Evolutionary conservation across 2,797 vertebrate genomes (phyloP).

Genomic region (Cossypha polioptera): DNA sequence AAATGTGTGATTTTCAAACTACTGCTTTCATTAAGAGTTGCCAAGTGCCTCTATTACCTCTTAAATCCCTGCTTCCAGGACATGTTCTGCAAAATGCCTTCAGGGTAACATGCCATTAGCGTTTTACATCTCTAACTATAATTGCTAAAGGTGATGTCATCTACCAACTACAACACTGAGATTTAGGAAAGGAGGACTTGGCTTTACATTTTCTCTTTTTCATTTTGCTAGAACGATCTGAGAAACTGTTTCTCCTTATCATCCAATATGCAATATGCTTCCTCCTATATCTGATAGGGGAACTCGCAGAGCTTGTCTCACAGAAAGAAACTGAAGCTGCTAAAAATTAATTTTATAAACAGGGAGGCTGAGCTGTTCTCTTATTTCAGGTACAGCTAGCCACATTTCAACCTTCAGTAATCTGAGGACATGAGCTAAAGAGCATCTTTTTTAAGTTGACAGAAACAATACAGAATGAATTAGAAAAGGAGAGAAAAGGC

Average conservation of each 20-base stretch:
- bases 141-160: not conserved
- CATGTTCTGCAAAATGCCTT: not conserved
- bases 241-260: not conserved
- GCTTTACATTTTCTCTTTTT: not conserved
- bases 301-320: not conserved
- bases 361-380: not conserved
- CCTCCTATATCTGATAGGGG: not conserved
- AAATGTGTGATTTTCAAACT: constrained; percentile 4
- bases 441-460: not conserved
- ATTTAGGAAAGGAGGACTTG: not conserved
- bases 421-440: not conserved
- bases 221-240: not conserved
- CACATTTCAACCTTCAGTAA: not conserved
- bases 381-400: not conserved
- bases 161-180: not conserved
- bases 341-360: not conserved
- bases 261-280: not conserved
- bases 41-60: not conserved
- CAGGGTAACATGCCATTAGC: not conserved
- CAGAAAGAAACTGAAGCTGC: not conserved
- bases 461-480: not conserved
- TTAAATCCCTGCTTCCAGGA: not conserved
- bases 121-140: not conserved
- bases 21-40: not conserved
- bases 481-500: not conserved